These are phyloP conservation scores for Nasonia vitripennis DNA, from an alignment of 1,140 invertebrate species.

Conservation along the genomic window DNA sequence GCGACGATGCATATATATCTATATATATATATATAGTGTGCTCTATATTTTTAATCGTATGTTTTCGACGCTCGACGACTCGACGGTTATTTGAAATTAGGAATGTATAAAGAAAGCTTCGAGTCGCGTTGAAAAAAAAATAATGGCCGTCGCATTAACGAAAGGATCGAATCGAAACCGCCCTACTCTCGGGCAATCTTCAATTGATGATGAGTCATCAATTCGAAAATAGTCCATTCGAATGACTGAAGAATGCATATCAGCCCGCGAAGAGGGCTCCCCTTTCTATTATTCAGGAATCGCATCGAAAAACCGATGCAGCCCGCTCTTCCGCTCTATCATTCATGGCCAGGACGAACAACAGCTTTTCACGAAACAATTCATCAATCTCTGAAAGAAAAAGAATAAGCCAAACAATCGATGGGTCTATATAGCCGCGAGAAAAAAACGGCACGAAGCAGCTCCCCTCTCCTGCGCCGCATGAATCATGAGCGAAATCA, in stretches of 20 bases:
- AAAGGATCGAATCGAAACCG: not conserved
- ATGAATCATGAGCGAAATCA: conserved; percentile 9
- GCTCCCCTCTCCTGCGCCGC: not conserved
- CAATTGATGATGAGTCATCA: not conserved
- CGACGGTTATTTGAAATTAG: too few relatives aligned
- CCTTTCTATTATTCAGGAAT: not conserved
- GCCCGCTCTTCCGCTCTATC: not conserved
- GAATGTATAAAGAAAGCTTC: too few relatives aligned
- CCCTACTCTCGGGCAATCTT: not conserved
- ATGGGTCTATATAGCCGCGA: not conserved
- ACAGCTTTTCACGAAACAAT: not conserved
- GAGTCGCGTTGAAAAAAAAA: too few relatives aligned
- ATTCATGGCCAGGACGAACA: not conserved
- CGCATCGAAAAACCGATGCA: not conserved
- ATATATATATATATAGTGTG: too few relatives aligned
- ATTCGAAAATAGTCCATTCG: not conserved
- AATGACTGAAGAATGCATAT: not conserved
- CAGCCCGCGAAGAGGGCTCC: too few relatives aligned
- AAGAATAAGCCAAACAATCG: not conserved
- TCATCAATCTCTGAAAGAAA: not conserved
- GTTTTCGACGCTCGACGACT: too few relatives aligned
- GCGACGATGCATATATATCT: not conserved
- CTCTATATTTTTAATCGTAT: too few relatives aligned
- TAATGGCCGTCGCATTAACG: too few relatives aligned
- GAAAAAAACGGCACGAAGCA: not conserved